Evolutionary conservation across 2,113 vertebrate genomes (phyloP), one percentile per base, ranked within the genome.

Genomic region (Dolichotis patagonum): DNA sequence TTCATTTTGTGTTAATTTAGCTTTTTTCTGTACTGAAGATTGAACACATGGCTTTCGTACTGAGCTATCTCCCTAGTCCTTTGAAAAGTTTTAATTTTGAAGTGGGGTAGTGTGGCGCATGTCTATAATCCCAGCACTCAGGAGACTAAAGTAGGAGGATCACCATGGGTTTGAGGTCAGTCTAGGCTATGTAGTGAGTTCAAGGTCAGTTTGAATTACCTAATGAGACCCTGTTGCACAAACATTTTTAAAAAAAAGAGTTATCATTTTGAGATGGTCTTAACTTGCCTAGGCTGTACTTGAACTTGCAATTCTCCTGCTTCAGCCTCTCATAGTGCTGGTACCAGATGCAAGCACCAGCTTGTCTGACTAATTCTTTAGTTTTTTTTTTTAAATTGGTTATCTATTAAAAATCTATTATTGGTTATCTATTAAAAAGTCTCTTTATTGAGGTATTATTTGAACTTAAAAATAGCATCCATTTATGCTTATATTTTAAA

Each of bases 401-500:
- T n/a, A n/a, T n/a, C n/a, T n/a, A n/a, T n/a, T n/a, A n/a, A n/a
- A n/a, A n/a, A n/a, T n/a, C n/a, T n/a, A n/a, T n/a, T n/a, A 6
- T 75, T 46, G 43, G 46, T 75, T 24, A 43, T 26, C 26, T 14
- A 77, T 46, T 46, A 77, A 77, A 16, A 77, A 30, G 24, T 77
- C 6, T 46, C 5, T 54, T 88, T 49, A 88, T 38, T 17, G 62
- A 90, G 77, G 28, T 95, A 73, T 75, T 92, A 90, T 12, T 71
- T 63, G 62, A 14, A 32, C 43, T 92, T 82, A 49, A 38, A 92
- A 96, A 85, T 20, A 71, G 10, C 6, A 89, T 11, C 46, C 1
- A 19, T 96, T 95, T 83, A 75, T 75, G 60, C 38, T 56, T 49
- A 14, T 92, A 86, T 87, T 86, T 92, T 32, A 52, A 24, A 81